Evolutionary conservation across 2,113 vertebrate genomes (phyloP).

Genomic region (Tragelaphus imberbis): DNA sequence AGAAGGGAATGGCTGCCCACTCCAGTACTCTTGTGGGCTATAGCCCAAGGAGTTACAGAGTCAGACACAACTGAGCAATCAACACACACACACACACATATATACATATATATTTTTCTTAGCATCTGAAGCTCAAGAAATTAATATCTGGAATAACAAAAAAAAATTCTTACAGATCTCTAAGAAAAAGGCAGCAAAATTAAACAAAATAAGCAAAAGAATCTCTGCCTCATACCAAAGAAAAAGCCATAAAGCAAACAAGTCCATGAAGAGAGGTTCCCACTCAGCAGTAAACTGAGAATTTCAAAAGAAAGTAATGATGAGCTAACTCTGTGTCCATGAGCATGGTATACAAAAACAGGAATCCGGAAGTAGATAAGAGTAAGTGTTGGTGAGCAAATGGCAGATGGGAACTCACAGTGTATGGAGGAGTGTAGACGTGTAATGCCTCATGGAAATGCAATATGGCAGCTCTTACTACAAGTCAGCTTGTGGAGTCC

Average conservation of each 20-base stretch:
- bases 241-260: background rate
- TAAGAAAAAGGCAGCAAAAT: background rate
- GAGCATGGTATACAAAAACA: background rate
- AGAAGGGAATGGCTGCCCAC: no score
- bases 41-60: background rate
- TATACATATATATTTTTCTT: background rate
- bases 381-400: background rate
- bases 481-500: background rate
- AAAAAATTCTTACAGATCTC: background rate
- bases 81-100: background rate
- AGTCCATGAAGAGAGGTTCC: background rate
- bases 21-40: no score
- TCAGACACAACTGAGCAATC: background rate
- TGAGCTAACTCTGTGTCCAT: background rate
- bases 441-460: background rate
- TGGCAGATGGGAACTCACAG: no score
- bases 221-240: background rate
- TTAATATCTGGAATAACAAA: background rate
- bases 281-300: background rate
- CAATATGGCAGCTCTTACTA: background rate
- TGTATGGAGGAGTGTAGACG: accelerated
- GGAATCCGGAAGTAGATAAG: background rate
- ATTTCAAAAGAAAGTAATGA: background rate
- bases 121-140: background rate
- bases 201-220: background rate